Percentiles rank a stretch among this genome's conserved stretches.
Evolutionary conservation across 2,888 invertebrate genomes (phyloP).

Genomic region (Chymomyza fuscimana): DNA sequence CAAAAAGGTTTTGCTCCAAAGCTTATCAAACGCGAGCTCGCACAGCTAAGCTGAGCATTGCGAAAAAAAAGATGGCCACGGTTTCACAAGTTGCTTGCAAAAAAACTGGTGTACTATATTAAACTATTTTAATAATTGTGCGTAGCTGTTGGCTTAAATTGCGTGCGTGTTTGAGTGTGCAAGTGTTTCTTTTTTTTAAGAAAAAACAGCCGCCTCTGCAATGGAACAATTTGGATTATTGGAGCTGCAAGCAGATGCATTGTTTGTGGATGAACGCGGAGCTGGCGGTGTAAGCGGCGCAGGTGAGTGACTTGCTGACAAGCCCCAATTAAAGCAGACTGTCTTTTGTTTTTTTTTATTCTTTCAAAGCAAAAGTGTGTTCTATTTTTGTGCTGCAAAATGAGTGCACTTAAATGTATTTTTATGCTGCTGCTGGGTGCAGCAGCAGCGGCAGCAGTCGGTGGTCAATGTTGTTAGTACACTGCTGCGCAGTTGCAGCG

Average conservation of each 20-base stretch:
- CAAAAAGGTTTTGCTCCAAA: neutral
- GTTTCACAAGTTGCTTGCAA: slow-evolving; percentile 26
- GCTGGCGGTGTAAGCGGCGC: neutral
- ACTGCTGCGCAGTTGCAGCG: slow-evolving; percentile 23
- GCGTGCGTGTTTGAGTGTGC: slow-evolving; percentile 20
- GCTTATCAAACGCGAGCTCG: neutral
- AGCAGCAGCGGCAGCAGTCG: slow-evolving; percentile 32
- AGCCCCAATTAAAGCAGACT: neutral
- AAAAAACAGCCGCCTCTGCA: slow-evolving; percentile 9
- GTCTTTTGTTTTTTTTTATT: slow-evolving; percentile 8
- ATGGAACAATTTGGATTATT: slow-evolving; percentile 50
- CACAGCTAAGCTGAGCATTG: neutral
- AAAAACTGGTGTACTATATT: slow-evolving; percentile 42
- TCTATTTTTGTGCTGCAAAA: slow-evolving; percentile 15
- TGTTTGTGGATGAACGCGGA: slow-evolving; percentile 34
- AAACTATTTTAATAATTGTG: slow-evolving; percentile 25
- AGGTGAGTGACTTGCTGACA: neutral
- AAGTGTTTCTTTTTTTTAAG: slow-evolving; percentile 26
- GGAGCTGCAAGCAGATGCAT: slow-evolving; percentile 49
- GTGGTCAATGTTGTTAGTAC: slow-evolving; percentile 25
- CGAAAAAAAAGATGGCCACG: slow-evolving; percentile 24
- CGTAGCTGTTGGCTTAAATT: slow-evolving; percentile 19
- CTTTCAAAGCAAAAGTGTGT: neutral
- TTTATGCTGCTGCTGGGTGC: slow-evolving; percentile 47
- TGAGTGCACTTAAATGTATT: slow-evolving; percentile 23